A percentile compares a stretch with the other conserved stretches of the same genome.
Conservation (phyloP, 1,140 invertebrate species). For the Neodiprion lecontei region DNA sequence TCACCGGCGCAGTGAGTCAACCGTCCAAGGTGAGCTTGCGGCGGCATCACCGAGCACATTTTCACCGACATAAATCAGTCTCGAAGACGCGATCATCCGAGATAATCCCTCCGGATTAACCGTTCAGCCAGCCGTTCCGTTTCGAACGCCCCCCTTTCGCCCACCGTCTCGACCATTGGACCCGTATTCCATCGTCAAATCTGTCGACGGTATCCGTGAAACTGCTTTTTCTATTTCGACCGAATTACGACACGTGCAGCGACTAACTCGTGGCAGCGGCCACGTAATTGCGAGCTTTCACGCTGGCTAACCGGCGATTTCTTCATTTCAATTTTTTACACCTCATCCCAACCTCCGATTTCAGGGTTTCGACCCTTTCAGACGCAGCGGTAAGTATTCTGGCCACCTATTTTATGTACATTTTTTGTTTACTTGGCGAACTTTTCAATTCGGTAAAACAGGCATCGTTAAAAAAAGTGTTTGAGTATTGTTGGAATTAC, state of each 20-base stretch:
- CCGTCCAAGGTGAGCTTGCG: conserved; percentile 1
- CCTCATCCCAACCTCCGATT: background rate
- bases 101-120: conserved; percentile 1
- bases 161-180: background rate
- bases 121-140: conserved; percentile 2
- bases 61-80: conserved; percentile 2
- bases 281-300: background rate
- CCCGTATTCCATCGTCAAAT: conserved; percentile 3
- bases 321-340: background rate
- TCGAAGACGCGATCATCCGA: conserved; percentile 6
- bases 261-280: background rate
- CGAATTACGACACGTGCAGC: background rate
- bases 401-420: no score
- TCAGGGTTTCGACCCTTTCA: no score
- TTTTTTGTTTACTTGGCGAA: no score
- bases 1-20: background rate
- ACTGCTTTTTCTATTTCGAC: conserved; percentile 1
- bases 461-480: no score
- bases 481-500: no score
- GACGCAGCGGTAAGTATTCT: no score
- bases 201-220: background rate
- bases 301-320: background rate
- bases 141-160: no score
- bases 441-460: no score
- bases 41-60: background rate